These are phyloP conservation scores for Vanessa cardui DNA, from an alignment of 2,888 invertebrate species.

Conservation along the genomic window DNA sequence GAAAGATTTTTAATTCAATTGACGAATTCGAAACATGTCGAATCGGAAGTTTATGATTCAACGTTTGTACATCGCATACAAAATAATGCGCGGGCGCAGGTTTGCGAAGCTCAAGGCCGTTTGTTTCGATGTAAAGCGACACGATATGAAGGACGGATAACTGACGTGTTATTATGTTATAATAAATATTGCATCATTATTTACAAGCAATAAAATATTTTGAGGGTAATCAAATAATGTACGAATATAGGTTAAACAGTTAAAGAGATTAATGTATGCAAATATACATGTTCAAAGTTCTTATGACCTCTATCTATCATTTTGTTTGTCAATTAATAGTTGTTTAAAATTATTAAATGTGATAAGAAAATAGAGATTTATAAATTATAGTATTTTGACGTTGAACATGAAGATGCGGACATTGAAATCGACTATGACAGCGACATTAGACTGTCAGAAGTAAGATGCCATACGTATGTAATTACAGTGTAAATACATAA, in stretches of 20 bases:
- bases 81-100: slow-evolving; percentile 20
- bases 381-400: neutral
- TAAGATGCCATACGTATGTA: too few relatives aligned
- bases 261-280: too few relatives aligned
- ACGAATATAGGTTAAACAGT: too few relatives aligned
- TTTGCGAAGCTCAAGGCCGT: slow-evolving; percentile 27
- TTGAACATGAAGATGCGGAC: too few relatives aligned
- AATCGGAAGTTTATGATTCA: slow-evolving; percentile 8
- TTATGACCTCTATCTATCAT: neutral
- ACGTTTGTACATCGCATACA: slow-evolving; percentile 6
- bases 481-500: neutral
- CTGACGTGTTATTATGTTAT: slow-evolving; percentile 6
- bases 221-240: too few relatives aligned
- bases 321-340: neutral
- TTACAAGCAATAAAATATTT: neutral
- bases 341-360: neutral
- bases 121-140: slow-evolving; percentile 19
- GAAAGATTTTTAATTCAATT: too few relatives aligned
- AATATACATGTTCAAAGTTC: too few relatives aligned
- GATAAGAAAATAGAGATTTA: neutral
- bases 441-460: too few relatives aligned
- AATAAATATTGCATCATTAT: neutral
- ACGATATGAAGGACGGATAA: slow-evolving; percentile 16
- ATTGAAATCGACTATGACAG: neutral
- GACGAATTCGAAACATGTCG: too few relatives aligned